A percentile compares a stretch with the other conserved stretches of the same genome.
Conservation (phyloP, 2,113 vertebrate species). For the Bolborhynchus lineola region DNA sequence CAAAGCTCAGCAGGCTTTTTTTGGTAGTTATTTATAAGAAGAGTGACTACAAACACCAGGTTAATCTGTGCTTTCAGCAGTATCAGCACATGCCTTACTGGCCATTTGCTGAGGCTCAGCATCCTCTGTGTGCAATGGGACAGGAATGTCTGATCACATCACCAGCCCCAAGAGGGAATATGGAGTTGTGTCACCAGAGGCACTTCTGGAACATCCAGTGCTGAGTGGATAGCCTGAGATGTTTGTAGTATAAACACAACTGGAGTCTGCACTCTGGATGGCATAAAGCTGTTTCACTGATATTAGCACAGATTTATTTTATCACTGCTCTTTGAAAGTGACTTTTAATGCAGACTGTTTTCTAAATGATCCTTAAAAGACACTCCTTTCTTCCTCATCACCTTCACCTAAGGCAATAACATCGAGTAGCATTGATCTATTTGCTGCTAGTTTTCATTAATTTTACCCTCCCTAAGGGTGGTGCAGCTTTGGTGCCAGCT, state of each 20-base stretch:
- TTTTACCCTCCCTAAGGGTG: constrained; percentile 73
- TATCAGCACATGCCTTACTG: neutral
- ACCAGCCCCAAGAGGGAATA: accelerated
- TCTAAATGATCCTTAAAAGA: constrained; percentile 50
- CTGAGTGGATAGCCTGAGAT: neutral
- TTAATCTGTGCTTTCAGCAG: neutral
- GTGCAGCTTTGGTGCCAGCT: constrained; percentile 71
- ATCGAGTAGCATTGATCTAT: constrained; percentile 62
- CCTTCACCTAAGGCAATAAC: constrained; percentile 58
- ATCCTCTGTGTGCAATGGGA: accelerated
- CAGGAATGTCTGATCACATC: neutral
- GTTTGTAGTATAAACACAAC: neutral
- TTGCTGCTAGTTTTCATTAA: constrained; percentile 71
- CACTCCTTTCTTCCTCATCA: constrained; percentile 37
- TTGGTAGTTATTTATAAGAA: neutral
- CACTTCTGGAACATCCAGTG: accelerated
- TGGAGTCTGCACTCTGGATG: neutral
- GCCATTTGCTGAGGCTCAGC: neutral
- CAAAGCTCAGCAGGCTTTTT: neutral
- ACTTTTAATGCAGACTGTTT: constrained; percentile 34
- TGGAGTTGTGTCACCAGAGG: neutral
- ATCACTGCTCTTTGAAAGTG: constrained; percentile 39
- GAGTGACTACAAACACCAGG: neutral
- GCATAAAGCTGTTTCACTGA: neutral
- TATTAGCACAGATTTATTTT: neutral